A percentile compares a stretch with the other conserved stretches of the same genome.
These are phyloP conservation scores for Sepioteuthis lessoniana DNA, from an alignment of 2,888 invertebrate genomes.

Conservation along the genomic window DNA sequence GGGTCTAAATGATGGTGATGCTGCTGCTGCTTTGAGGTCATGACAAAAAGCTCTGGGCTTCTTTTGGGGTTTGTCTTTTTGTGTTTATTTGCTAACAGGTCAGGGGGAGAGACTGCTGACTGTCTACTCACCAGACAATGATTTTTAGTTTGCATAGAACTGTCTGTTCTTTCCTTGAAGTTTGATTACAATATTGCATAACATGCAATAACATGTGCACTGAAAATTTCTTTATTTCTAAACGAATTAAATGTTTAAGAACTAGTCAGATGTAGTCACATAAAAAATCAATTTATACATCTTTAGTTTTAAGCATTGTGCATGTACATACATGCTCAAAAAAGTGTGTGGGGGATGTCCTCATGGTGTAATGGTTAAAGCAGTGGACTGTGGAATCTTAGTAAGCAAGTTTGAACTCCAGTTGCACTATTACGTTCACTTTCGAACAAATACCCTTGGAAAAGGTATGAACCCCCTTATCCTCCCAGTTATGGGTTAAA, in stretches of 20 bases:
- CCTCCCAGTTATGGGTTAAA: too few relatives aligned
- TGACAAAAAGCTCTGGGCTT: constrained; percentile 33
- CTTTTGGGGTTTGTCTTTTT: not conserved
- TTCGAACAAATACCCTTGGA: too few relatives aligned
- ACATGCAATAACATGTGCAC: not conserved
- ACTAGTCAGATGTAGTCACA: not conserved
- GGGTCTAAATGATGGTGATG: not conserved
- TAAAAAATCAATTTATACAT: not conserved
- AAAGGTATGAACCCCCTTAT: too few relatives aligned
- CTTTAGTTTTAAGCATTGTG: not conserved
- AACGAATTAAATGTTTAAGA: not conserved
- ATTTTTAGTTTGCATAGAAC: too few relatives aligned
- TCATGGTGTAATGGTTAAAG: too few relatives aligned
- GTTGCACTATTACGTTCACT: too few relatives aligned
- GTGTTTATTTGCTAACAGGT: not conserved
- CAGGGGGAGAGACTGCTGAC: not conserved
- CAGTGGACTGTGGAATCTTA: too few relatives aligned
- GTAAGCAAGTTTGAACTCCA: too few relatives aligned
- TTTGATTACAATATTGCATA: not conserved
- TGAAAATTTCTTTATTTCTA: not conserved
- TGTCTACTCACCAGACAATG: too few relatives aligned
- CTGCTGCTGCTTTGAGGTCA: not conserved
- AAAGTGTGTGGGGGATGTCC: too few relatives aligned
- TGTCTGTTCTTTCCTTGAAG: not conserved
- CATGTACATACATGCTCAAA: too few relatives aligned